A percentile compares a stretch with the other conserved stretches of the same genome.
Evolutionary conservation across 1,140 invertebrate genomes (phyloP).

Genomic region (Eumaeus atala): DNA sequence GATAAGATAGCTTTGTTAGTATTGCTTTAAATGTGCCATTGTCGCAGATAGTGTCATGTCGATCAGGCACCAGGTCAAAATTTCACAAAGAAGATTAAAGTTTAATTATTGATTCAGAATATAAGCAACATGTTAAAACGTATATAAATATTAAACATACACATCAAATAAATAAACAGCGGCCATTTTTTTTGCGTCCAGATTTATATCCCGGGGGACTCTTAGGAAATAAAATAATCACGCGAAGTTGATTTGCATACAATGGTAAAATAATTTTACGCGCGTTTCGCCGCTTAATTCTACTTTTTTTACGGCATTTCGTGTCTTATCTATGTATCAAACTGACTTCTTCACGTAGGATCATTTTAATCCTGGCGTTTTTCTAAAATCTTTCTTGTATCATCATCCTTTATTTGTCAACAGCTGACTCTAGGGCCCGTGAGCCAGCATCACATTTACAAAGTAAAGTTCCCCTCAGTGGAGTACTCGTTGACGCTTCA

Average conservation of each 20-base stretch:
- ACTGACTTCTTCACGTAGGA: slow-evolving; percentile 41
- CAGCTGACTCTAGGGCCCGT: no score
- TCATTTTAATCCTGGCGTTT: slow-evolving; percentile 67
- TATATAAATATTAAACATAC: slow-evolving; percentile 35
- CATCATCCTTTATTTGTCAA: no score
- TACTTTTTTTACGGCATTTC: slow-evolving; percentile 68
- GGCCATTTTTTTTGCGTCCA: slow-evolving; percentile 57
- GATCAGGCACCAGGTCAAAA: no score
- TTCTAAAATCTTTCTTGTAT: slow-evolving; percentile 18
- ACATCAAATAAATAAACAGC: slow-evolving; percentile 46
- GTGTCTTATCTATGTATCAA: slow-evolving; percentile 72
- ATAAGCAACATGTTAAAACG: slow-evolving; percentile 14
- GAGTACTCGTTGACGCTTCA: no score
- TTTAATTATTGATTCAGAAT: background rate
- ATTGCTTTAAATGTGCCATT: no score
- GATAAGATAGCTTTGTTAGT: no score
- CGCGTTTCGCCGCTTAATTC: slow-evolving; percentile 71
- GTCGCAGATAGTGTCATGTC: no score
- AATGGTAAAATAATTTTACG: slow-evolving; percentile 75
- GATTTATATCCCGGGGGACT: slow-evolving; percentile 67
- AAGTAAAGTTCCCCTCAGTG: no score
- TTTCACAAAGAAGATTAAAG: no score
- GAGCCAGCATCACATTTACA: no score
- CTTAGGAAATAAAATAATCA: slow-evolving; percentile 75
- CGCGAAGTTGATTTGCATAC: slow-evolving; percentile 69